Evolutionary conservation across 1,140 invertebrate genomes (phyloP), one percentile per base, ranked within the genome.

Genomic region (Leptinotarsa lineolata): DNA sequence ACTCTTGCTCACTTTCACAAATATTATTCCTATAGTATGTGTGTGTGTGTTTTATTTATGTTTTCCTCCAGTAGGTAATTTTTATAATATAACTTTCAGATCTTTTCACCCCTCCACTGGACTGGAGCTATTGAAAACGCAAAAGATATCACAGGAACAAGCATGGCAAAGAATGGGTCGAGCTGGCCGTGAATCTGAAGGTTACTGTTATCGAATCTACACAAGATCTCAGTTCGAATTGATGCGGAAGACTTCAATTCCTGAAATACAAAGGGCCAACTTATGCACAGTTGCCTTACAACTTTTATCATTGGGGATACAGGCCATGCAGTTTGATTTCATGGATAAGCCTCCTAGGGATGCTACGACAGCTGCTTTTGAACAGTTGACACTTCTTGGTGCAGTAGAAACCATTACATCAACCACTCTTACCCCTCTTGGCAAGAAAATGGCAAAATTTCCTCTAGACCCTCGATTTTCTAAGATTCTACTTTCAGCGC

Each of bases 381-480:
- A 88, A 5, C 88, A 93, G 73, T 85, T 96, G 6, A 89, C 91
- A 80, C 88, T 92, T 77, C 86, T 97, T 67, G 94, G 92, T 76
- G 93, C 92, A 16, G 87, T 95, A 22, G 89, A 90, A 79, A 86
- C 88, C 83, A 78, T 82, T 30, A 80, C 85, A 54, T 74, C 75
- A 70, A 30, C 69, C 66, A 88, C 90, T 83, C 86, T 99, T 69
- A 98, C 96, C 1, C 84, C 88, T 1, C 75, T 94, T 15, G 97
- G 97, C 2, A 91, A 90, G 74, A 91, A 92, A 81, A 96, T 99
- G 94, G 90, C 94, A 1, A 87, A 89, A 20, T 99, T 98, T 85
- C 97, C 97, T 1, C 85, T 99, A 59, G 96, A 98, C 84, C 97
- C 97, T 0, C 89, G 92, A 70, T 94, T 95, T 85, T 91, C 95